Evolutionary conservation across 2,797 vertebrate species (phyloP).

Genomic region (Oophaga sylvatica): DNA sequence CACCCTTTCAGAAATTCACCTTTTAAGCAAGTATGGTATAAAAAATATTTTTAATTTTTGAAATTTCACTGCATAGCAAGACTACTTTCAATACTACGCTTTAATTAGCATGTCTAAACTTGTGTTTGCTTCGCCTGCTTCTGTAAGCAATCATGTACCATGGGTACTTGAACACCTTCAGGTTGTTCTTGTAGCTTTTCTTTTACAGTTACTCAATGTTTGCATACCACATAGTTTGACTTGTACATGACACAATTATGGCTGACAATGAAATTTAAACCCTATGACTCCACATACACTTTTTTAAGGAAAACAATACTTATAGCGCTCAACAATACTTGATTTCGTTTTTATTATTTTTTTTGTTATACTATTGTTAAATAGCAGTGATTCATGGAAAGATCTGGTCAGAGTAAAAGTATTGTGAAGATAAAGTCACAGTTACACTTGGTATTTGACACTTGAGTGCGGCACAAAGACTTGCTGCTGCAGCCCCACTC

Average conservation of each 20-base stretch:
- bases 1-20: no score
- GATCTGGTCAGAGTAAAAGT: not conserved
- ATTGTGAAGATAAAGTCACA: conserved; percentile 23
- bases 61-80: not conserved
- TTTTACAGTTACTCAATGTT: not conserved
- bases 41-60: no score
- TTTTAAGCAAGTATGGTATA: no score
- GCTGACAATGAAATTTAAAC: not conserved
- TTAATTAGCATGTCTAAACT: not conserved
- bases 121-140: not conserved
- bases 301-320: not conserved
- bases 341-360: not conserved
- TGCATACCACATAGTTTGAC: not conserved
- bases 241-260: not conserved
- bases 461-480: not conserved
- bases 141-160: not conserved
- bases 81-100: not conserved
- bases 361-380: not conserved
- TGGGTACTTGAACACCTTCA: not conserved
- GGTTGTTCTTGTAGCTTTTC: not conserved
- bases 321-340: no score
- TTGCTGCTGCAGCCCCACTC: not conserved
- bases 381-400: not conserved
- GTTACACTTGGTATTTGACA: conserved; percentile 26
- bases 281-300: not conserved